Conservation (phyloP, 2,888 invertebrate genomes). For the Gnatocerus cornutus region DNA sequence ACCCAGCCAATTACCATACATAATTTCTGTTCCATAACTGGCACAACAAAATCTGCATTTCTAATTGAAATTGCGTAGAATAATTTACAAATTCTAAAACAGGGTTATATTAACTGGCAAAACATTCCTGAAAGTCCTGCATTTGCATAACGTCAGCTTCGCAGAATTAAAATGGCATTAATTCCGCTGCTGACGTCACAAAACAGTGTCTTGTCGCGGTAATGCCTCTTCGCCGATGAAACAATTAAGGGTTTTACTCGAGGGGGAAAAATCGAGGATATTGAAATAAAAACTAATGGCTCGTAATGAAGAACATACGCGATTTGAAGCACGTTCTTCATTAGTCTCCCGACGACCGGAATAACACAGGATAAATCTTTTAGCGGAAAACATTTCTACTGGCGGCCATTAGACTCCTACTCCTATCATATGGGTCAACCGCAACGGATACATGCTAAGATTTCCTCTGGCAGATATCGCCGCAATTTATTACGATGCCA, state of each 20-base stretch:
- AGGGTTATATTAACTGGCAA: conserved; percentile 54
- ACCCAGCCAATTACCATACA: conserved; percentile 35
- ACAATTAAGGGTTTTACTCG: conserved; percentile 44
- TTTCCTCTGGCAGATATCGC: conserved; percentile 36
- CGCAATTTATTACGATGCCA: conserved; percentile 35
- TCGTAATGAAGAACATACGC: conserved; percentile 29
- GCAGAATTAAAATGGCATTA: conserved; percentile 58
- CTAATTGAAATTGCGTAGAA: conserved; percentile 56
- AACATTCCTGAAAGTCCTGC: conserved; percentile 53
- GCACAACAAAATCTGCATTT: conserved; percentile 53
- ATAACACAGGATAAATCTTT: conserved; percentile 66
- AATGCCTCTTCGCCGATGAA: conserved; percentile 38
- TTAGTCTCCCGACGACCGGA: conserved; percentile 64
- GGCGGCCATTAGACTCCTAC: conserved; percentile 53
- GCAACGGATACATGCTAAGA: conserved; percentile 45
- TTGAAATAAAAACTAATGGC: conserved; percentile 30
- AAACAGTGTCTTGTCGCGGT: conserved; percentile 43
- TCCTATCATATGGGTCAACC: conserved; percentile 47
- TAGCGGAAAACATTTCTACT: conserved; percentile 61
- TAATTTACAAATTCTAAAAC: conserved; percentile 56
- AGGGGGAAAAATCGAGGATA: conserved; percentile 2
- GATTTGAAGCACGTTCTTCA: conserved; percentile 61
- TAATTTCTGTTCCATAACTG: conserved; percentile 39
- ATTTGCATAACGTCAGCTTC: conserved; percentile 55
- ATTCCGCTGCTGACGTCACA: conserved; percentile 57